Base-by-base conservation (phyloP, 2,888 invertebrate genomes). In the Tridacna gigas region DNA sequence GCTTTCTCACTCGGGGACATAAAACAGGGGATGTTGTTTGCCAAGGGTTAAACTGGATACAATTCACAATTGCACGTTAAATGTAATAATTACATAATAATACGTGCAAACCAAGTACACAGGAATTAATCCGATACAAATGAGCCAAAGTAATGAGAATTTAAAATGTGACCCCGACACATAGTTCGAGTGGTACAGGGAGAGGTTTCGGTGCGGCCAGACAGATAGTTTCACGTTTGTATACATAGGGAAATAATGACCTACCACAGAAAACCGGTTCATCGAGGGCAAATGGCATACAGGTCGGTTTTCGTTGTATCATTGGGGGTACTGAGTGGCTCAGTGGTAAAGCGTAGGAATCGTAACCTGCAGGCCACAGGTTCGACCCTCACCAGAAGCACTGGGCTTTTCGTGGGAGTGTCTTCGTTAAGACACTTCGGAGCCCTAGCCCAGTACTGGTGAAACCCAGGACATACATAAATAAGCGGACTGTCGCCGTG, bases 61-160 rank as follows among this genome's bases (percentile, higher is more conserved):
- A 22, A 63, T 63, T 63, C 63, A 63, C 63, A 22, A n/a, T 18
- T 5, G 80, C 77, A 78, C 80, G 83, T 22, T 48, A 28, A 22
- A 22, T 67, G 74, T 74, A 71, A 83, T 83, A 37, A 77, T 71
- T 74, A 56, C 26, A 13, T 18, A 66, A 56, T 25, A 73, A 25
- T 56, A 63, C 80, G 80, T 80, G 83, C 83, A 83, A 67, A 37
- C 26, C 74, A 74, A 80, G 83, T 83, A 80, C 80, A 77, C 75
- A 75, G 15, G 61, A 67, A 77, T 79, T 74, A 66, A 82, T 74
- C 74, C 74, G 74, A 26, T 56, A 65, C 61, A 25, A 25, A 20
- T 56, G 20, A 25, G 75, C 48, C 20, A 56, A 77, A 80, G 66
- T 80, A 71, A 83, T 51, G 48, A 37, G 66, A 66, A 74, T 78